Conservation (phyloP, 2,888 invertebrate genomes). For the Euplagia quadripunctaria region DNA sequence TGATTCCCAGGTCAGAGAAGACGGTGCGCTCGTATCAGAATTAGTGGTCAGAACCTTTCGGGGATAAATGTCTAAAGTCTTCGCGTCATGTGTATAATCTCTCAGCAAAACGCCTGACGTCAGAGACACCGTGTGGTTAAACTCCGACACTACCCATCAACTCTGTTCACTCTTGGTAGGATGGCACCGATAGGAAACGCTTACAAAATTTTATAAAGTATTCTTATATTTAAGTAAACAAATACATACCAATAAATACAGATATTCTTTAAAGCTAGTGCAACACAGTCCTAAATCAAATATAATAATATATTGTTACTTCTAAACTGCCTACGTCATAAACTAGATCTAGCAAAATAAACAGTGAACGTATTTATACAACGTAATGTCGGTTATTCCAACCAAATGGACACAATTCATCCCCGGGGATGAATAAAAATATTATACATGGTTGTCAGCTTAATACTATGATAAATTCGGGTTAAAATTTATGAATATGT, state of each 20-base stretch:
- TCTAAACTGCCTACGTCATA: background rate
- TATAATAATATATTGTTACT: background rate
- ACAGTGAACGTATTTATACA: slow-evolving; percentile 7
- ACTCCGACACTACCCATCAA: no score
- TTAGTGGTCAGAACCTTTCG: no score
- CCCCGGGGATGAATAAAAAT: slow-evolving; percentile 76
- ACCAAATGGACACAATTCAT: slow-evolving; percentile 69
- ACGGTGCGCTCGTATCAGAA: background rate
- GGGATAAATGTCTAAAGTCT: no score
- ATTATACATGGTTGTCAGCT: slow-evolving; percentile 76
- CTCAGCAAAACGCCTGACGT: no score
- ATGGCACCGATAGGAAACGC: background rate
- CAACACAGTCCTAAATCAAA: background rate
- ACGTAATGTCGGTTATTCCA: slow-evolving; percentile 37
- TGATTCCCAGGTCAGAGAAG: background rate
- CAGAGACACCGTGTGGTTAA: no score
- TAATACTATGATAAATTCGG: slow-evolving; percentile 78
- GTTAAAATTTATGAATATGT: slow-evolving; percentile 52
- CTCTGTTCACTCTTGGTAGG: background rate
- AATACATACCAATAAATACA: background rate
- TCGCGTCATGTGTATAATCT: no score
- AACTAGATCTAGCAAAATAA: slow-evolving; percentile 13
- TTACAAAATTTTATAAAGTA: background rate
- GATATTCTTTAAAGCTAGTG: background rate
- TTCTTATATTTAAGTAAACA: background rate